Percentiles rank a stretch among this genome's conserved stretches.
These are phyloP conservation scores for Buteo buteo DNA, from an alignment of 2,113 vertebrate species.

Conservation along the genomic window DNA sequence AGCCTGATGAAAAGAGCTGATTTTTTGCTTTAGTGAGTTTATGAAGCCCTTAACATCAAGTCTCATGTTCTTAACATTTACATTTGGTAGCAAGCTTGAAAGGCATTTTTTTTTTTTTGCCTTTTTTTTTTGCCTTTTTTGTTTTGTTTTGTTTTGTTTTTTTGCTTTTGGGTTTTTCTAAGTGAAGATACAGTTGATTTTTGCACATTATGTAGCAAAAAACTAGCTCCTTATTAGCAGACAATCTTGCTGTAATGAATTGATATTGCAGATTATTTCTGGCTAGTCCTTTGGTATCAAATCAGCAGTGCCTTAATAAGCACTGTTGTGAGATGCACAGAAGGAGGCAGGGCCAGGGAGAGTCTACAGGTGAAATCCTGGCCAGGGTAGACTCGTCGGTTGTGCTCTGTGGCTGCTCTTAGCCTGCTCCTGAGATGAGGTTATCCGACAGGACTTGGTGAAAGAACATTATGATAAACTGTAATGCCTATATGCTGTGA, in stretches of 20 bases:
- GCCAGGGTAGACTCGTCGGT: background rate
- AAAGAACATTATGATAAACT: background rate
- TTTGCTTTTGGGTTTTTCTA: background rate
- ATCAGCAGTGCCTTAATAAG: background rate
- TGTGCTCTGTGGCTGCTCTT: background rate
- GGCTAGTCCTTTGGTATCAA: background rate
- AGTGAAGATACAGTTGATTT: background rate
- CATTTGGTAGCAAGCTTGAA: background rate
- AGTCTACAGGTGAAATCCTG: background rate
- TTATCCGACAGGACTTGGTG: accelerated
- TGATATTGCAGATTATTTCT: background rate
- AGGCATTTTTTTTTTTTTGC: background rate
- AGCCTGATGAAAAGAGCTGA: background rate
- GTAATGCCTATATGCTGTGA: background rate
- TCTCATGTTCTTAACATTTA: background rate
- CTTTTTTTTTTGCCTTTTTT: background rate
- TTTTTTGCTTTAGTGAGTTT: background rate
- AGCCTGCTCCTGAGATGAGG: background rate
- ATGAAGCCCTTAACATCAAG: background rate
- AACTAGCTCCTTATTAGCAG: background rate
- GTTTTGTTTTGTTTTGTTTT: background rate
- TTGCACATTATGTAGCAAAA: background rate
- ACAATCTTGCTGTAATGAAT: background rate
- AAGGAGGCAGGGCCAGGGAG: background rate
- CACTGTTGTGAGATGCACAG: background rate